A percentile compares a stretch with the other conserved stretches of the same genome.
Evolutionary conservation across 2,888 invertebrate species (phyloP).

Genomic region (Idaea biselata): DNA sequence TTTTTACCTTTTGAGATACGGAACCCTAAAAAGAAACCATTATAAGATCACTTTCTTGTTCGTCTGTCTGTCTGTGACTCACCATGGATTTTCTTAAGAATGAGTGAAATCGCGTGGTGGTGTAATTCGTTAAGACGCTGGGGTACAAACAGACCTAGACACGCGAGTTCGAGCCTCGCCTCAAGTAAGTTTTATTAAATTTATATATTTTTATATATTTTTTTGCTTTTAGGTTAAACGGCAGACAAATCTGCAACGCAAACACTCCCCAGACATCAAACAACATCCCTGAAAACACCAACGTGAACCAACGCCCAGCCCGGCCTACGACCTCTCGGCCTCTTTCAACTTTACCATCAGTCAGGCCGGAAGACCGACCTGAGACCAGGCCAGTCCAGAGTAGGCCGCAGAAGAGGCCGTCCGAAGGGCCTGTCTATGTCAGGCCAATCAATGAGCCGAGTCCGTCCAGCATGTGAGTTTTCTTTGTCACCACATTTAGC

Average conservation of each 20-base stretch:
- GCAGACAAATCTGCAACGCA: conserved; percentile 80
- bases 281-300: conserved; percentile 38
- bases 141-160: too few species aligned
- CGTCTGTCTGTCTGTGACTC: too few species aligned
- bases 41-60: too few species aligned
- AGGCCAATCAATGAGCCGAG: conserved; percentile 46
- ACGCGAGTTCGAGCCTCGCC: too few species aligned
- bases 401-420: conserved; percentile 31
- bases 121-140: too few species aligned
- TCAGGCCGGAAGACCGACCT: conserved; percentile 48
- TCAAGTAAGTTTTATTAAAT: too few species aligned
- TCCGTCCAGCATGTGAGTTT: conserved; percentile 64
- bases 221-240: conserved; percentile 65
- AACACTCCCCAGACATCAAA: conserved; percentile 50
- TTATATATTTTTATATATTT: too few species aligned
- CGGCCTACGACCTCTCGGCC: conserved; percentile 25
- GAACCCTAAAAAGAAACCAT: too few species aligned
- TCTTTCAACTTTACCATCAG: conserved; percentile 20
- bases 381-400: conserved; percentile 50
- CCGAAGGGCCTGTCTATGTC: conserved; percentile 56
- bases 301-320: conserved; percentile 11
- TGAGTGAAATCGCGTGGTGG: too few species aligned
- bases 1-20: too few species aligned
- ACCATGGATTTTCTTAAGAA: too few species aligned
- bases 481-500: conserved; percentile 6